These are phyloP conservation scores for Micronycteris hirsuta DNA, from an alignment of 2,113 vertebrate genomes.

Conservation along the genomic window DNA sequence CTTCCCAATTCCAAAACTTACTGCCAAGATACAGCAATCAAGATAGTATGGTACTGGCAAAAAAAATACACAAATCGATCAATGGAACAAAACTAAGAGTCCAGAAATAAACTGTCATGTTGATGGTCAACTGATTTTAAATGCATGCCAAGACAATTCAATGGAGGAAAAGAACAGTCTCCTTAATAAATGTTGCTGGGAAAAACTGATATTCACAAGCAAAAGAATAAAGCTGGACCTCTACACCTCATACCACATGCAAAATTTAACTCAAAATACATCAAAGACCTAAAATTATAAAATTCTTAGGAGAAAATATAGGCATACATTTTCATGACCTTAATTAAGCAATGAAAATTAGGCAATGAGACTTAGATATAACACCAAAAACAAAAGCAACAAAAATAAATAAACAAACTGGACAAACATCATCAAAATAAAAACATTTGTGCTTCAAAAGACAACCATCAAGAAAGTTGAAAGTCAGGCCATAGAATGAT, in stretches of 20 bases:
- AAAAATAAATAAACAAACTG: neutral
- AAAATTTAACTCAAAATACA: conserved; percentile 7
- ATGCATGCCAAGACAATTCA: neutral
- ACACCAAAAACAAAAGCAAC: neutral
- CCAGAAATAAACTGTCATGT: neutral
- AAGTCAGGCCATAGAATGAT: neutral
- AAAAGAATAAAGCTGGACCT: neutral
- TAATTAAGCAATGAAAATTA: conserved; percentile 4
- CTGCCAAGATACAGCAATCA: neutral
- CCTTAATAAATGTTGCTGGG: neutral
- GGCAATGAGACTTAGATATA: neutral
- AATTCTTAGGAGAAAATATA: neutral
- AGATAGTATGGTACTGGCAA: neutral
- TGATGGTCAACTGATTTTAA: neutral
- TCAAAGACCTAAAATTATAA: neutral
- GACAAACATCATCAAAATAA: neutral
- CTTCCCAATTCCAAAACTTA: neutral
- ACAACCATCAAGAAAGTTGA: neutral
- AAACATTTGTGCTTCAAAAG: neutral
- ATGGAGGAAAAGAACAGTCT: neutral
- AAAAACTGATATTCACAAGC: neutral
- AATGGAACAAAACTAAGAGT: neutral
- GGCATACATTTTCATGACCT: neutral
- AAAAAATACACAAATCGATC: neutral
- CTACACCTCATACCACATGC: neutral